phyloP scores from a whole-genome alignment of 2,888 invertebrate genomes.

The Parnassius apollo region DNA sequence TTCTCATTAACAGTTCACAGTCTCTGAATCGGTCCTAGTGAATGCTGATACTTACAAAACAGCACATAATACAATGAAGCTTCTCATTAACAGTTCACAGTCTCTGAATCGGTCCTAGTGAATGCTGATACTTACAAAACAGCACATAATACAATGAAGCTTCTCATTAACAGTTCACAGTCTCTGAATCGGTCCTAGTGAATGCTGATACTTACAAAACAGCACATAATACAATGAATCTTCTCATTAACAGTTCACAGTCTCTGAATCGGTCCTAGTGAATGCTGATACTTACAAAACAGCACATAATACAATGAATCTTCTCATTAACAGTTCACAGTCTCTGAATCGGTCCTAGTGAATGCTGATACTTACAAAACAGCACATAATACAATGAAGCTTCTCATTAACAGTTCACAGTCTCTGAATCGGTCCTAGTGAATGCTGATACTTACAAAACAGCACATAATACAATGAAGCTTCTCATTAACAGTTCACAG shows the following conservation, averaged over 20 bases:
- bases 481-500: conserved; percentile 46
- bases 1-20: conserved; percentile 46
- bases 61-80: background rate
- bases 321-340: conserved; percentile 46
- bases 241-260: conserved; percentile 46
- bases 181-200: conserved; percentile 66
- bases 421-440: conserved; percentile 66
- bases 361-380: conserved; percentile 79
- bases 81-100: conserved; percentile 46
- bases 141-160: background rate
- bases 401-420: conserved; percentile 46
- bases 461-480: background rate
- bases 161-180: conserved; percentile 46
- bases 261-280: conserved; percentile 66
- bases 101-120: conserved; percentile 66
- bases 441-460: conserved; percentile 79
- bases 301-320: background rate
- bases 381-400: background rate
- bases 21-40: conserved; percentile 66
- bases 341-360: conserved; percentile 66
- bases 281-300: conserved; percentile 79
- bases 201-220: conserved; percentile 79
- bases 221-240: background rate
- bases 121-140: conserved; percentile 79
- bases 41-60: conserved; percentile 79